Evolutionary conservation across 2,113 vertebrate genomes (phyloP), one percentile per base, ranked within the genome.

Genomic region (Aphelocoma coerulescens): DNA sequence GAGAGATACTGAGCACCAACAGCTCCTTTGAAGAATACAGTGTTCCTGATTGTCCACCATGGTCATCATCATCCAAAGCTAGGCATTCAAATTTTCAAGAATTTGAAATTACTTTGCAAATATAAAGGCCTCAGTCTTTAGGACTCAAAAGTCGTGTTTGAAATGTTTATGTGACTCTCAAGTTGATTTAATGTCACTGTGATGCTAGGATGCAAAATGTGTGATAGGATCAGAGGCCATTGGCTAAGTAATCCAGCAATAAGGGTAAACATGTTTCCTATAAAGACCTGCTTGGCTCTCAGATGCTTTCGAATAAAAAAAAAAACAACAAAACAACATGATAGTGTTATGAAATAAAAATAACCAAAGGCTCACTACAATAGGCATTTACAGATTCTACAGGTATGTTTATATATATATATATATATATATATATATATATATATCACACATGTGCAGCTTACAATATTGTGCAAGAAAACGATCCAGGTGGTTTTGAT

Each of bases 271-370:
- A 35, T 1, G 0, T 28, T 78, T 81, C 66, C 66, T 33, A 62
- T 39, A 32, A 62, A 88, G 23, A 73, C 49, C 21, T 91, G 35
- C 35, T 41, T 4, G 1, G 26, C 23, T 74, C 28, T 69, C 62
- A 73, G 52, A 41, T 23, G 48, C n/a, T 90, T n/a, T 51, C 26
- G 72, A 72, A 65, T 26, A 1, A 90, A 66, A 33, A 68, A 72
- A 18, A 2, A 3, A 3, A 5, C 46, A 5, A 4, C 21, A 43
- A 43, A 43, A 43, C 43, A 5, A 4, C 17, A 16, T 2, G 2
- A 27, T 48, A 11, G 18, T 11, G 22, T 85, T 94, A 73, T 23
- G 21, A 94, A 94, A 96, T 28, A 61, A 94, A 95, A 93, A 79
- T 69, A 89, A 72, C 32, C 22, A 43, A 88, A 57, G n/a, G 39